Base-by-base conservation (phyloP, 1,140 invertebrate genomes). In the Drosophila mauritiana region DNA sequence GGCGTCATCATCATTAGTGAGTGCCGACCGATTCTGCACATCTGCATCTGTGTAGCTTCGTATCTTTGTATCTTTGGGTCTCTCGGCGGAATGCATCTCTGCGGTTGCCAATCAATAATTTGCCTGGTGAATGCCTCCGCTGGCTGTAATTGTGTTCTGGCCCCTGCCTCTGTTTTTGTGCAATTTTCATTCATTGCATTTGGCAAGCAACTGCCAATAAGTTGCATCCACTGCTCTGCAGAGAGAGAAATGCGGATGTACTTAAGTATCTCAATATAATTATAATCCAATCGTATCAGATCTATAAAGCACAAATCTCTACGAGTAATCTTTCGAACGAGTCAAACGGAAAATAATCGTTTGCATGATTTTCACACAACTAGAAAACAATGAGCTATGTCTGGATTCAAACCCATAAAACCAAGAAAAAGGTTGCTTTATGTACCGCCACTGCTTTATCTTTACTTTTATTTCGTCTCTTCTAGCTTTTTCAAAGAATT, bases 151-250 rank as follows among this genome's bases (percentile, higher is more conserved):
- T 84, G 77, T 76, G 62, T 53, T 75, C 46, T 69, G 27, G 46
- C 45, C 59, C 65, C 20, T 12, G 36, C 36, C 55, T 53, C 25
- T 25, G 42, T 80, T 67, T 80, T 73, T 73, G 53, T 57, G 77
- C 77, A 80, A 67, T 85, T 85, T 64, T 80, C 67, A 70, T 83
- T 84, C 76, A 80, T 68, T 84, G 80, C 81, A 80, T 77, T 84
- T 84, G 80, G 81, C 77, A 85, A 77, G 77, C 58, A 55, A 88
- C 74, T 86, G 83, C 82, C 82, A 85, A 88, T 85, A 88, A 78
- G 57, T 82, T 88, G 68, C 72, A 72, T 77, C 64, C 49, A 48
- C 63, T 13, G 27, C 12, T 22, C 11, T 63, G 22, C 59, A 63
- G 25, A 42, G 59, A 17, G 37, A 61, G 37, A 59, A 63, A 58